phyloP scores from a whole-genome alignment of 2,888 invertebrate genomes.

The Pachycephus smyrnensis region DNA sequence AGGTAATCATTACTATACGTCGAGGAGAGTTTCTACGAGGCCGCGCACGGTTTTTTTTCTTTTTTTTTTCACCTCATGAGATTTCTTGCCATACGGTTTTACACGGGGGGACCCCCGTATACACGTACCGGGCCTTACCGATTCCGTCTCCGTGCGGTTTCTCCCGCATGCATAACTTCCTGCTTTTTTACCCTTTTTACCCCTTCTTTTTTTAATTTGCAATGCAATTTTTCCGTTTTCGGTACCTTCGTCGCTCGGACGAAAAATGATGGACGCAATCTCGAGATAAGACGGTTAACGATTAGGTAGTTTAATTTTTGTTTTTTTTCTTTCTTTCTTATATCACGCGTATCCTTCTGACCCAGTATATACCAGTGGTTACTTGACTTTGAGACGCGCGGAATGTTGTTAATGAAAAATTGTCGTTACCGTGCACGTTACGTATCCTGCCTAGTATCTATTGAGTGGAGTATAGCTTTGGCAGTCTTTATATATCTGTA shows the following conservation, averaged over 20 bases:
- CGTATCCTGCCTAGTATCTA: not conserved
- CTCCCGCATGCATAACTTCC: not conserved
- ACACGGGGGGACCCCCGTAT: not conserved
- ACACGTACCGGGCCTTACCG: not conserved
- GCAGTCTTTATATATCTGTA: not conserved
- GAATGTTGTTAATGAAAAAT: conserved; percentile 26
- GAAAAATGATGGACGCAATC: not conserved
- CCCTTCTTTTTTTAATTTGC: too few relatives aligned
- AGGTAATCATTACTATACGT: conserved; percentile 1
- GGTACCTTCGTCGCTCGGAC: not conserved
- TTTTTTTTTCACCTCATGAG: not conserved
- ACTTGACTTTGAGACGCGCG: conserved; percentile 25
- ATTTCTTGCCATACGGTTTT: not conserved
- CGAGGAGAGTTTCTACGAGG: not conserved
- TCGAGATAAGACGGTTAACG: not conserved
- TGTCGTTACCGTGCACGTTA: not conserved
- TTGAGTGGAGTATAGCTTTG: not conserved
- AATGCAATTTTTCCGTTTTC: not conserved
- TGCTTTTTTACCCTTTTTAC: not conserved
- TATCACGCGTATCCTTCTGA: not conserved
- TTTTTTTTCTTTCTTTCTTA: not conserved
- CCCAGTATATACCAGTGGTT: not conserved
- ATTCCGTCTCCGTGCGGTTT: not conserved
- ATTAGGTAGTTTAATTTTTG: not conserved
- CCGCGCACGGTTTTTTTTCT: not conserved